phyloP scores from a whole-genome alignment of 2,113 vertebrate species.

The Eidolon helvum region DNA sequence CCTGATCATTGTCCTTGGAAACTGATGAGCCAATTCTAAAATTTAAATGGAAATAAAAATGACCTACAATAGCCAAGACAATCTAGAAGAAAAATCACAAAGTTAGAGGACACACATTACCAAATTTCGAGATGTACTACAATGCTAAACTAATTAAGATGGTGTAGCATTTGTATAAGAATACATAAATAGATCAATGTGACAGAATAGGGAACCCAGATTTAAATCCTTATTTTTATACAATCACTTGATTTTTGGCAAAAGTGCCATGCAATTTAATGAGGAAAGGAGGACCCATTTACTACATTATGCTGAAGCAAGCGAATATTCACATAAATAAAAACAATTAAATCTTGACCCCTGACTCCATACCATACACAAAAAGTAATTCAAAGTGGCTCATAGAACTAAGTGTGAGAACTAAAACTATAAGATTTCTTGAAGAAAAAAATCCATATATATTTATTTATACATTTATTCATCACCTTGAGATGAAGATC shows the following conservation, averaged over 20 bases:
- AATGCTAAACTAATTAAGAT: background rate
- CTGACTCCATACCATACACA: background rate
- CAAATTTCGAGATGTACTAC: background rate
- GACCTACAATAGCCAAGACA: background rate
- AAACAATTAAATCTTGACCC: background rate
- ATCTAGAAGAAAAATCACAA: background rate
- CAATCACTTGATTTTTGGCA: background rate
- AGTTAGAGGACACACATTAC: background rate
- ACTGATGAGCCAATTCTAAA: background rate
- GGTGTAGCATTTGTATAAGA: background rate
- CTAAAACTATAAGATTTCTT: background rate
- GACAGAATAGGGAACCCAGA: background rate
- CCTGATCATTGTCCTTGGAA: background rate
- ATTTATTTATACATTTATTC: background rate
- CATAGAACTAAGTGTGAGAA: background rate
- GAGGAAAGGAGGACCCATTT: background rate
- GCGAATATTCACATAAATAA: background rate
- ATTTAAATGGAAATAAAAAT: background rate
- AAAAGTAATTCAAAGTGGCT: background rate
- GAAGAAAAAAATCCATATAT: background rate
- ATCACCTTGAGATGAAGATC: background rate
- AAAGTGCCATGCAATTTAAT: background rate
- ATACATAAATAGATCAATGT: background rate
- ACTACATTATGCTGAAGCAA: background rate
- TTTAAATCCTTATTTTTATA: background rate